phyloP scores from a whole-genome alignment of 2,797 vertebrate species.

The Sebastes nivosus region DNA sequence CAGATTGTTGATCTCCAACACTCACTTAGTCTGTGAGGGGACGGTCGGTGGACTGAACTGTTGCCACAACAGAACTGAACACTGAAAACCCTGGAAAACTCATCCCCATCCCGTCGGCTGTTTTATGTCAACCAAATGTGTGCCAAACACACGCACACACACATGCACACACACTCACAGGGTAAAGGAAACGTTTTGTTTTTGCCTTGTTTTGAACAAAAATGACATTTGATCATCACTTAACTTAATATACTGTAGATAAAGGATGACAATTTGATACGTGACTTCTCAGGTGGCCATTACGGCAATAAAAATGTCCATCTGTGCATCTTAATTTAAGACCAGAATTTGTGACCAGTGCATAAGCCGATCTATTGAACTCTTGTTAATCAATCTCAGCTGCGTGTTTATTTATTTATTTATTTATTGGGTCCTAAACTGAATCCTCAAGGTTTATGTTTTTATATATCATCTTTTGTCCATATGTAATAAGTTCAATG shows the following conservation, averaged over 20 bases:
- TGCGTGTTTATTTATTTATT: not conserved
- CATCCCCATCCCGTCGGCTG: conserved; percentile 62
- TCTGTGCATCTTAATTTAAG: conserved; percentile 16
- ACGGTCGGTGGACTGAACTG: conserved; percentile 37
- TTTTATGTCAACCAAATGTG: conserved; percentile 78
- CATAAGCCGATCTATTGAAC: conserved; percentile 4
- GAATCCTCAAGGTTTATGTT: conserved; percentile 4
- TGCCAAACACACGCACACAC: conserved; percentile 74
- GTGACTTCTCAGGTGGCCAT: conserved; percentile 23
- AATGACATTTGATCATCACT: conserved; percentile 53
- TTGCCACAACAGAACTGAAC: conserved; percentile 62
- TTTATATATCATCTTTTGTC: conserved; percentile 45
- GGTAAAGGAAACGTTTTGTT: conserved; percentile 34
- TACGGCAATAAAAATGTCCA: conserved; percentile 4
- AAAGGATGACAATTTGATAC: conserved; percentile 23
- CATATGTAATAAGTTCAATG: conserved; percentile 34
- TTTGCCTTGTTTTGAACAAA: conserved; percentile 49
- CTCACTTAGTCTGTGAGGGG: conserved; percentile 8
- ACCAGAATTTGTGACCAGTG: not conserved
- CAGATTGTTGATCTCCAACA: conserved; percentile 73
- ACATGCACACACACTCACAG: conserved; percentile 12
- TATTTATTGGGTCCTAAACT: conserved; percentile 5
- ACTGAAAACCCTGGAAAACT: conserved; percentile 57
- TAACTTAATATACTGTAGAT: conserved; percentile 20
- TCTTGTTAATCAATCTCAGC: not conserved